A percentile compares a stretch with the other conserved stretches of the same genome.
Evolutionary conservation across 2,888 invertebrate genomes (phyloP).

Genomic region (Atrina japonica): DNA sequence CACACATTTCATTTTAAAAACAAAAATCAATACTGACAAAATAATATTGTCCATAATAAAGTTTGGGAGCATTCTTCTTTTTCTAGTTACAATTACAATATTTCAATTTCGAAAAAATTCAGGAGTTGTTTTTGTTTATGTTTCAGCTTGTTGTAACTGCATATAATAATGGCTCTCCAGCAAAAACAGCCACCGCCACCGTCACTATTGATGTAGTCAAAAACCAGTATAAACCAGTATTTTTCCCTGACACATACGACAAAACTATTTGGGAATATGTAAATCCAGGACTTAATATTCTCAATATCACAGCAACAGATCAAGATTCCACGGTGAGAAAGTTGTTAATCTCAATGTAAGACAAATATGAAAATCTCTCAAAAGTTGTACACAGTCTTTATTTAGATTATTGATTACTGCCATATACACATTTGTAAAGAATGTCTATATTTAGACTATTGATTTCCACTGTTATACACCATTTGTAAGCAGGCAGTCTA

Average conservation of each 20-base stretch:
- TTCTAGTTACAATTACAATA: background rate
- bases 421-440: too few species aligned
- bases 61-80: background rate
- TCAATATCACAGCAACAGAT: conserved; percentile 68
- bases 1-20: too few species aligned
- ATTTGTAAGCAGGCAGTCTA: too few species aligned
- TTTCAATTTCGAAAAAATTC: too few species aligned
- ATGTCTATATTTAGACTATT: too few species aligned
- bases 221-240: conserved; percentile 51
- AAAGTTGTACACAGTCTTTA: too few species aligned
- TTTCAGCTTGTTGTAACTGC: conserved; percentile 53
- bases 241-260: conserved; percentile 31
- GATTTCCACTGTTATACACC: background rate
- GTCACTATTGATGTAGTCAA: conserved; percentile 64
- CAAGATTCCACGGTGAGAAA: too few species aligned
- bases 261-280: conserved; percentile 63
- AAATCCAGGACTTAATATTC: conserved; percentile 60
- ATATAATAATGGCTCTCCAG: conserved; percentile 64
- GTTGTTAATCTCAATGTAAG: too few species aligned
- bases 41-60: too few species aligned
- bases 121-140: background rate
- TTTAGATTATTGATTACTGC: background rate
- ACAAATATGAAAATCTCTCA: too few species aligned
- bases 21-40: too few species aligned
- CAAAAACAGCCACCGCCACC: conserved; percentile 58